Conservation (phyloP, 2,113 vertebrate genomes). For the Pelecanus crispus region DNA sequence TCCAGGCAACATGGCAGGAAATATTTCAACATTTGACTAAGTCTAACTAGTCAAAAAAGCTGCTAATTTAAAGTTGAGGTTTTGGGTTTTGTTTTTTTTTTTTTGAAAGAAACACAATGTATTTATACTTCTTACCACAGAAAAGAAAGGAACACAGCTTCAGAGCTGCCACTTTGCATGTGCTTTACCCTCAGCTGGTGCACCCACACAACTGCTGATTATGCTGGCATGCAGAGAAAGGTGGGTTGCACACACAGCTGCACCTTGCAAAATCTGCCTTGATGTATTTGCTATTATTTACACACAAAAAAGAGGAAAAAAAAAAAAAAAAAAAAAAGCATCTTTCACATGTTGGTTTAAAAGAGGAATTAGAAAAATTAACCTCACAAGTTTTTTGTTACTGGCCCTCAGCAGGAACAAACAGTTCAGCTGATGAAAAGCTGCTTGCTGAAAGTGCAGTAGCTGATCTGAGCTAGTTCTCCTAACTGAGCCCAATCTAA, state of each 20-base stretch:
- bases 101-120: background rate
- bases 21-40: background rate
- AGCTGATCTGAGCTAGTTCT: background rate
- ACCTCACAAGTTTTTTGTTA: background rate
- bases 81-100: no score
- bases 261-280: background rate
- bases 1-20: background rate
- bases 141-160: background rate
- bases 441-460: background rate
- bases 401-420: background rate
- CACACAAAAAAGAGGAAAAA: background rate
- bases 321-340: background rate
- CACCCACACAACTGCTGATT: fast-evolving
- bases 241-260: background rate
- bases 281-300: background rate
- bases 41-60: background rate
- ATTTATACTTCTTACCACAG: background rate
- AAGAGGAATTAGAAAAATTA: constrained; percentile 20
- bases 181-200: background rate
- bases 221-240: background rate
- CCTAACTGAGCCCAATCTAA: background rate
- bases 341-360: background rate
- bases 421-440: background rate
- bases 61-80: background rate
- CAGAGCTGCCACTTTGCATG: background rate